phyloP scores from a whole-genome alignment of 2,888 invertebrate species.

The Hylaea fasciaria region DNA sequence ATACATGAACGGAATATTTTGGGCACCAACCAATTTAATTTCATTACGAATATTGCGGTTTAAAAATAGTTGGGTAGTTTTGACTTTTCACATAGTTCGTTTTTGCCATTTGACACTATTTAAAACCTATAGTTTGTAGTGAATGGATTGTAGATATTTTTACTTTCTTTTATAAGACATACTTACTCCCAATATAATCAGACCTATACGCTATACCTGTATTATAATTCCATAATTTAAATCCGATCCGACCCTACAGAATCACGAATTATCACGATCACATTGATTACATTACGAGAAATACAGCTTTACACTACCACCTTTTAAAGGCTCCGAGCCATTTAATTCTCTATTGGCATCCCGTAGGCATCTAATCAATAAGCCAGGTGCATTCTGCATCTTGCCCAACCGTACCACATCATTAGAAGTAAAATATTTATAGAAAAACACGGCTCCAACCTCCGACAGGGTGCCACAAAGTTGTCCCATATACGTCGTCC shows the following conservation, averaged over 20 bases:
- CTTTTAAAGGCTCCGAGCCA: constrained; percentile 22
- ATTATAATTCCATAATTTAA: neutral
- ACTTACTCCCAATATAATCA: too few species aligned
- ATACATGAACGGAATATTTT: too few species aligned
- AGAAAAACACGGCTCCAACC: constrained; percentile 40
- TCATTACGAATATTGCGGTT: too few species aligned
- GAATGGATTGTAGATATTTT: too few species aligned
- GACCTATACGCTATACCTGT: too few species aligned
- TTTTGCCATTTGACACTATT: too few species aligned
- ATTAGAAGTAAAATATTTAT: constrained; percentile 55
- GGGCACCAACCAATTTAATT: too few species aligned
- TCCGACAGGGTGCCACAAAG: constrained; percentile 51
- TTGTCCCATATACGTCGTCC: constrained; percentile 58
- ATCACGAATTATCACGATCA: constrained; percentile 1
- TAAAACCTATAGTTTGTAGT: too few species aligned
- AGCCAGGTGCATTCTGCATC: constrained; percentile 36
- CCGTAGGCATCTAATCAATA: constrained; percentile 30
- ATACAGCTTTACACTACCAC: constrained; percentile 15
- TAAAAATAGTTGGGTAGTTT: too few species aligned
- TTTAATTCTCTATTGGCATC: constrained; percentile 22
- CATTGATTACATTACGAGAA: constrained; percentile 3
- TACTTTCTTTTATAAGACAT: too few species aligned
- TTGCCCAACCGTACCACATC: constrained; percentile 34
- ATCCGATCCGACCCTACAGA: neutral
- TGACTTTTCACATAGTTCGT: too few species aligned